These are phyloP conservation scores for Netelia melanura DNA, from an alignment of 2,888 invertebrate genomes.

Conservation along the genomic window DNA sequence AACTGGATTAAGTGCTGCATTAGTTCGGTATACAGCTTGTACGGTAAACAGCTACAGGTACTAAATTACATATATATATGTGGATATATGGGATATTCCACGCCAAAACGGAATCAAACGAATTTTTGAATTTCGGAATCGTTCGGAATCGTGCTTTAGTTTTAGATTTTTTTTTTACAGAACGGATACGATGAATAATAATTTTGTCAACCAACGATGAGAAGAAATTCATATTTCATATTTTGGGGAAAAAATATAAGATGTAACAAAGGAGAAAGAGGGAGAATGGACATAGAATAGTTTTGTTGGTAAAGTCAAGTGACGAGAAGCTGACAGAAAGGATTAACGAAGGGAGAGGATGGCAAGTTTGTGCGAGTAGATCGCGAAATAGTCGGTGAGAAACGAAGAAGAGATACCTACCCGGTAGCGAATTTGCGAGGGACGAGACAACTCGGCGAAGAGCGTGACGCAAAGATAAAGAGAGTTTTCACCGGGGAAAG, in stretches of 20 bases:
- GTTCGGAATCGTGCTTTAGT: no score
- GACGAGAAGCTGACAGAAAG: neutral
- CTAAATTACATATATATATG: no score
- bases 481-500: conserved; percentile 10
- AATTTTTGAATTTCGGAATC: no score
- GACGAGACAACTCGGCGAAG: conserved; percentile 9
- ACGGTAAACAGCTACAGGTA: conserved; percentile 20
- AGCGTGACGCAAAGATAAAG: neutral
- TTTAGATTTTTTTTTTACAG: no score
- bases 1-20: conserved; percentile 74
- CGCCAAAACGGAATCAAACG: no score
- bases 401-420: conserved; percentile 34
- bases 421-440: conserved; percentile 22
- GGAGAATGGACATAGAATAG: no score
- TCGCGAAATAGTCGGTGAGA: conserved; percentile 40
- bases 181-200: no score
- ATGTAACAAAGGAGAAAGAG: neutral
- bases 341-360: neutral
- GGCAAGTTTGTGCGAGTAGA: conserved; percentile 43
- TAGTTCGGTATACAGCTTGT: conserved; percentile 52
- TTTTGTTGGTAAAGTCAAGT: neutral
- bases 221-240: no score
- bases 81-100: no score
- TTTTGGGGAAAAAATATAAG: no score
- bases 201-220: no score